phyloP scores from a whole-genome alignment of 2,113 vertebrate genomes.

The Lampris megalopsis region DNA sequence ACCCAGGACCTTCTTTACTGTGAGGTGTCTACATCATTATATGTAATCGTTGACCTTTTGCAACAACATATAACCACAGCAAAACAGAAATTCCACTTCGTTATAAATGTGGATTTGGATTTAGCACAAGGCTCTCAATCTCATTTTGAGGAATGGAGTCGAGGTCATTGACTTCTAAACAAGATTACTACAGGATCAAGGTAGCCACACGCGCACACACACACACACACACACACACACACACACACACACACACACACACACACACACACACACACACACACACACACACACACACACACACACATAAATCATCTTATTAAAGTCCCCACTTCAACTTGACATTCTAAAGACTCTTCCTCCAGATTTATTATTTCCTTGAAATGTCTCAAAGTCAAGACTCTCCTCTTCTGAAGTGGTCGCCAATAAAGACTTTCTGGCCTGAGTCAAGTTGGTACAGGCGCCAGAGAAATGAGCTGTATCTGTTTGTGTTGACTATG shows the following conservation, averaged over 20 bases:
- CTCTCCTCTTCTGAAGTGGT: constrained; percentile 3
- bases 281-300: too few relatives aligned
- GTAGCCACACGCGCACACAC: neutral
- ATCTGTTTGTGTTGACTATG: constrained; percentile 40
- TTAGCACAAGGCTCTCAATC: constrained; percentile 1
- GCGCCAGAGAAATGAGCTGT: constrained; percentile 32
- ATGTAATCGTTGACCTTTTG: neutral
- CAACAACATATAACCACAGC: constrained; percentile 8
- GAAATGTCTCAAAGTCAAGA: constrained; percentile 11
- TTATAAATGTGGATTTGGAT: constrained; percentile 22
- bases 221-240: too few relatives aligned
- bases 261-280: too few relatives aligned
- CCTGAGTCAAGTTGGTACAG: constrained; percentile 26
- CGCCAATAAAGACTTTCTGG: constrained; percentile 10
- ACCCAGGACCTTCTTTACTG: too few relatives aligned
- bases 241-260: too few relatives aligned
- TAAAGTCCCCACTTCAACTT: constrained; percentile 14
- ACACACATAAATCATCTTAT: too few relatives aligned
- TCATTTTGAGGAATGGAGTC: constrained; percentile 13
- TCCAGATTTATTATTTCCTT: constrained; percentile 27
- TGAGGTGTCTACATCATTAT: too few relatives aligned
- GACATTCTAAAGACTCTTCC: constrained; percentile 5
- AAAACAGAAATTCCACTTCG: constrained; percentile 28
- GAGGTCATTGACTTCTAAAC: constrained; percentile 20
- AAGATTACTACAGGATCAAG: neutral